Evolutionary conservation across 1,140 invertebrate species (phyloP), one percentile per base, ranked within the genome.

Genomic region (Zaprionus lachaisei): DNA sequence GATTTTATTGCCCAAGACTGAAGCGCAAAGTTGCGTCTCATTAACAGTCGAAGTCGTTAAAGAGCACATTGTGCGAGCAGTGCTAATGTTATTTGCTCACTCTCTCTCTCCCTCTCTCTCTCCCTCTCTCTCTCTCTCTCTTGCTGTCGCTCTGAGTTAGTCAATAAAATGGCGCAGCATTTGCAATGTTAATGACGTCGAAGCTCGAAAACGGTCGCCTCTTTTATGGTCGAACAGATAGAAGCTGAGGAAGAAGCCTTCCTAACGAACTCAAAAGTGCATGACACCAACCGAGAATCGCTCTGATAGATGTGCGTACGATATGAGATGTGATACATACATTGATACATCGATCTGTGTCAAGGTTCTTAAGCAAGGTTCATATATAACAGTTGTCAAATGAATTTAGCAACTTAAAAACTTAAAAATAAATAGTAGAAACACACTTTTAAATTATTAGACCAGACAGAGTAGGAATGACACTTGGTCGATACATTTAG

Each of bases 31-130:
- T 81, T 73, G 81, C 75, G 81, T 73, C 84, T 87, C 84, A 87
- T 87, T 87, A 87, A 87, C 84, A 89, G 84, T 73, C 74, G 58
- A 89, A 90, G 85, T 89, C 84, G 84, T 89, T 90, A 90, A 89
- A 90, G 55, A 49, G 60, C 72, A 89, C 79, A 83, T 72, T 87
- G 80, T 81, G 76, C 63, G 69, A 73, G 34, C 44, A 86, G 62
- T 41, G 83, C 74, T 66, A 81, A 81, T 80, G 69, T 38, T 78
- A 83, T 83, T 83, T 70, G 49, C 54, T n/a, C 22, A n/a, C 54
- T 12, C 24, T 31, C 12, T 28, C 24, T 22, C 26, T 14, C 20
- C 15, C 49, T 24, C 17, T 24, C 22, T 54, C 49, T 55, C 26
- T n/a, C 22, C 7, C 26, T 14, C 9, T 24, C 49, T 24, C 17